Evolutionary conservation across 2,888 invertebrate species (phyloP).

Genomic region (Ophion costatus): DNA sequence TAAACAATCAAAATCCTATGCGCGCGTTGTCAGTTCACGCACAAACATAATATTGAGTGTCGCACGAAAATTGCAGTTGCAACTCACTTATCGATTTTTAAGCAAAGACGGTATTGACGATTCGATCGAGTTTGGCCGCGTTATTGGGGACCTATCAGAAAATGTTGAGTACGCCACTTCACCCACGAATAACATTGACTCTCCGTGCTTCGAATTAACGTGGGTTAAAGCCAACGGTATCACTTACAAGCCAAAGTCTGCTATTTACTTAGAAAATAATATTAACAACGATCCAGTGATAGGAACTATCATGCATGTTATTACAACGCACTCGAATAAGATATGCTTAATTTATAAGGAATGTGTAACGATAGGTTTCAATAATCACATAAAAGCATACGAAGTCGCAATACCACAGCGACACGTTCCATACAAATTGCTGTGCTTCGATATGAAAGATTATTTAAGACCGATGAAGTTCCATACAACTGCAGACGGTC

Average conservation of each 20-base stretch:
- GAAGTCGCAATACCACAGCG: no score
- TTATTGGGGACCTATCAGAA: constrained; percentile 16
- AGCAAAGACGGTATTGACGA: constrained; percentile 2
- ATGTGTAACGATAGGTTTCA: no score
- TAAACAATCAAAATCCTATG: constrained; percentile 46
- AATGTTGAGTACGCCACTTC: constrained; percentile 14
- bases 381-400: no score
- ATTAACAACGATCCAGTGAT: constrained; percentile 9
- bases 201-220: no score
- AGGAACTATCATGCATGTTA: constrained; percentile 1
- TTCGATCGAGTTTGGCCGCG: constrained; percentile 16
- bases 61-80: constrained; percentile 8
- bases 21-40: constrained; percentile 33
- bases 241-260: constrained; percentile 14
- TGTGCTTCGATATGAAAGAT: neutral
- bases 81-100: constrained; percentile 14
- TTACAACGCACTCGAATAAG: constrained; percentile 6
- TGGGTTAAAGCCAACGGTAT: neutral
- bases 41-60: constrained; percentile 20
- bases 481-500: constrained; percentile 19
- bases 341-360: neutral
- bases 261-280: constrained; percentile 6
- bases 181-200: neutral
- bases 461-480: constrained; percentile 22
- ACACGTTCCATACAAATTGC: no score